Conservation (phyloP, 2,888 invertebrate genomes). For the Bimastos eiseni region DNA sequence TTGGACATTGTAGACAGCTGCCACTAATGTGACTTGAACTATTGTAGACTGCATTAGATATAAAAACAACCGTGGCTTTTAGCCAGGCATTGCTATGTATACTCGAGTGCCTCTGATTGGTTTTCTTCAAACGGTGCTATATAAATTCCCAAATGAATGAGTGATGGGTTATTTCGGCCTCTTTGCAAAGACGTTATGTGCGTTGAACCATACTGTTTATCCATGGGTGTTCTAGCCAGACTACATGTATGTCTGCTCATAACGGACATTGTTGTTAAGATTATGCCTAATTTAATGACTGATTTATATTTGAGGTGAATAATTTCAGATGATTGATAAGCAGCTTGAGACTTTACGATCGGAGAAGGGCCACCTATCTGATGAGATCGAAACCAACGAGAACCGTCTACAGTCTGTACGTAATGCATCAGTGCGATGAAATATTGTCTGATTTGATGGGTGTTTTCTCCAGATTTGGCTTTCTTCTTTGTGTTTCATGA, state of each 20-base stretch:
- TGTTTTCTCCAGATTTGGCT: background rate
- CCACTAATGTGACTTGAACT: background rate
- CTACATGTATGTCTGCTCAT: too few species aligned
- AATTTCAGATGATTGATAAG: background rate
- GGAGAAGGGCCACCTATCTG: background rate
- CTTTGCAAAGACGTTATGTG: background rate
- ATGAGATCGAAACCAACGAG: background rate
- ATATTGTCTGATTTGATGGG: background rate
- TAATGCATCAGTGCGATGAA: background rate
- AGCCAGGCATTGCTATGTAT: too few species aligned
- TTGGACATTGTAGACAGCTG: background rate
- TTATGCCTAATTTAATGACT: background rate
- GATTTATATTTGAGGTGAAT: background rate
- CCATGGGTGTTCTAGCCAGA: background rate
- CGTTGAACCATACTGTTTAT: background rate
- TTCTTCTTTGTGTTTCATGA: background rate
- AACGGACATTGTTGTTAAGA: background rate
- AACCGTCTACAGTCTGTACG: conserved; percentile 13
- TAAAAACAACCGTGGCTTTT: background rate
- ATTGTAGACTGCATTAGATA: background rate
- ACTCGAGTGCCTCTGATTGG: too few species aligned
- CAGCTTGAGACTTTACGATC: conserved; percentile 6
- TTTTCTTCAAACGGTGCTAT: too few species aligned
- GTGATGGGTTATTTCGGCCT: too few species aligned
- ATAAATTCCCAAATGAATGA: too few species aligned